Evolutionary conservation across 2,113 vertebrate species (phyloP).

Genomic region (Sceloporus undulatus): DNA sequence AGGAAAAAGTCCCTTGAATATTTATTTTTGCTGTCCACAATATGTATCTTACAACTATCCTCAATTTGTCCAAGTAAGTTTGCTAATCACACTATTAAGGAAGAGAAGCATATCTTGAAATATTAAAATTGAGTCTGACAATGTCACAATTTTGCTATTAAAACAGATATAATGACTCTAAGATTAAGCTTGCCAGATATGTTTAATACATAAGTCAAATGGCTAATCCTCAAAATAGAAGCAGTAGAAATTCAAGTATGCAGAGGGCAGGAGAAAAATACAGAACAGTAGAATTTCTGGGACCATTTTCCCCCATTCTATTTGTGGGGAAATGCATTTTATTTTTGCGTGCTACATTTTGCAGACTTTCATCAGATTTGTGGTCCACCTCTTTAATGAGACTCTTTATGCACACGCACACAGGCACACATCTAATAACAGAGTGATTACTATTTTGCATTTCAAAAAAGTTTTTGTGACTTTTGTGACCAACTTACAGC

Average conservation of each 20-base stretch:
- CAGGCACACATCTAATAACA: background rate
- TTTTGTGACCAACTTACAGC: conserved; percentile 3
- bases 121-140: conserved; percentile 61
- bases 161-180: conserved; percentile 64
- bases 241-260: conserved; percentile 55
- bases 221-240: conserved; percentile 60
- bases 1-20: conserved; percentile 6
- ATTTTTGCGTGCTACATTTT: background rate
- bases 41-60: conserved; percentile 23
- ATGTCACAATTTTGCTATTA: conserved; percentile 68
- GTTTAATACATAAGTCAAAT: conserved; percentile 64
- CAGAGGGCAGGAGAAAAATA: conserved; percentile 61
- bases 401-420: background rate
- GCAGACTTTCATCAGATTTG: background rate
- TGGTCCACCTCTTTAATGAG: background rate
- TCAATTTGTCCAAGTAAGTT: conserved; percentile 53
- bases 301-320: conserved; percentile 50
- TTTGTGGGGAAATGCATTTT: conserved; percentile 26
- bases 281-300: conserved; percentile 57
- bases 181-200: conserved; percentile 67
- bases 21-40: conserved; percentile 54
- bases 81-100: conserved; percentile 62
- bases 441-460: background rate
- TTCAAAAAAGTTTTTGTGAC: conserved; percentile 12
- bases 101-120: conserved; percentile 65